Base-by-base conservation (phyloP, 2,113 vertebrate genomes). In the Anhinga anhinga region DNA sequence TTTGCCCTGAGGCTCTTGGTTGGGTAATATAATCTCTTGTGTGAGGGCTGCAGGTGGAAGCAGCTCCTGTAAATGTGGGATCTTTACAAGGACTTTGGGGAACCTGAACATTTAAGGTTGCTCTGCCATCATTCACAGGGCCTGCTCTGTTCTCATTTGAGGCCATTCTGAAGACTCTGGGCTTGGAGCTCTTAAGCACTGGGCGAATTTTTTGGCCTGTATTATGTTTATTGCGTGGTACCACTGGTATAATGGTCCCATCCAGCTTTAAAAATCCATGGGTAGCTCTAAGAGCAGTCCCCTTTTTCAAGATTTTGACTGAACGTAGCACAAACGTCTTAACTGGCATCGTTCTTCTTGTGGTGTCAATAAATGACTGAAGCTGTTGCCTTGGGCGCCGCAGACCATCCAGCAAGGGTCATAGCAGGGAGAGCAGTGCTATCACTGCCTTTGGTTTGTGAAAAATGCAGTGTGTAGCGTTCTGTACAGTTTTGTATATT, bases 211-310 rank as follows among this genome's bases (percentile, higher is more conserved):
- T 77, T 44, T 58, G 5, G 5, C 45, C 19, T 74, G 36, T 6
- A 0, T n/a, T 40, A 1, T 15, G n/a, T 71, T 65, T 62, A 8
- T 74, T 11, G 7, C 0, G 5, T 15, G 5, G 4, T 18, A 32
- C 13, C 22, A 38, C 14, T 42, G 65, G 3, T 66, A 5, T 32
- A 63, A 21, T 2, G 22, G 34, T 49, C 52, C 36, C 42, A 55
- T 32, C 32, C 27, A 72, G 30, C 61, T 78, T 44, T 32, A 42
- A 42, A 78, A 78, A 71, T 23, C 42, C n/a, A 7, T 0, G 3
- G 4, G 36, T 11, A 52, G 42, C n/a, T 87, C 27, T 20, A 47
- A 23, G 40, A 86, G 36, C 72, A 77, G 40, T 30, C 10, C 17
- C 23, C 10, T 1, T 50, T 85, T 29, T 2, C 52, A 32, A 13